Evolutionary conservation across 2,888 invertebrate genomes (phyloP).

Genomic region (Loripinus fragilis): DNA sequence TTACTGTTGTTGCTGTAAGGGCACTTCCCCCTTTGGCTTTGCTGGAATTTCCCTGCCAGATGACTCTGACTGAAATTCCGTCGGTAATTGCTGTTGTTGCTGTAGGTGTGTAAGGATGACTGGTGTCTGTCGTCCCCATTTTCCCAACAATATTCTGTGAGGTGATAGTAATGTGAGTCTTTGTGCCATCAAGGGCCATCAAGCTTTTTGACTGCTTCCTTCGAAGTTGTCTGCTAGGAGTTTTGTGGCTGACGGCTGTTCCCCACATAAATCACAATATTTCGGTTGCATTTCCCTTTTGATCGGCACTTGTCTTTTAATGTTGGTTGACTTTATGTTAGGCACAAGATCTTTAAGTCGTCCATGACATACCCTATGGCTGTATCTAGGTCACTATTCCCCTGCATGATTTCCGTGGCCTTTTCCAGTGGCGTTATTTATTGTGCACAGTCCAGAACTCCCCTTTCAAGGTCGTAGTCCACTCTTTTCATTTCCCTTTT

Average conservation of each 20-base stretch:
- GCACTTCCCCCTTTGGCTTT: not conserved
- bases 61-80: not conserved
- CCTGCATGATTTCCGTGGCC: not conserved
- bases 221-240: slow-evolving; percentile 29
- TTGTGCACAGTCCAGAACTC: not conserved
- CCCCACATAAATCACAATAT: slow-evolving; percentile 18
- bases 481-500: too few species aligned
- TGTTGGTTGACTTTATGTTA: slow-evolving; percentile 6
- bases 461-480: slow-evolving; percentile 13
- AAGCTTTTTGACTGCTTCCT: slow-evolving; percentile 27
- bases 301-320: slow-evolving; percentile 10
- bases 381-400: not conserved
- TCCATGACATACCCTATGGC: slow-evolving; percentile 5
- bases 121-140: slow-evolving; percentile 17
- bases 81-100: not conserved
- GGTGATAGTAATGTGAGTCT: not conserved
- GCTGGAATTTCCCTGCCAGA: not conserved
- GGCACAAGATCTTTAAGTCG: slow-evolving; percentile 28
- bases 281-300: slow-evolving; percentile 16
- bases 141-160: slow-evolving; percentile 11
- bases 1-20: too few species aligned
- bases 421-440: not conserved
- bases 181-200: too few species aligned
- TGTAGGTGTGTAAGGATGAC: slow-evolving; percentile 12
- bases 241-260: slow-evolving; percentile 16